Percentiles rank a stretch among this genome's conserved stretches.
Evolutionary conservation across 2,113 vertebrate genomes (phyloP).

Genomic region (Sclerurus mexicanus): DNA sequence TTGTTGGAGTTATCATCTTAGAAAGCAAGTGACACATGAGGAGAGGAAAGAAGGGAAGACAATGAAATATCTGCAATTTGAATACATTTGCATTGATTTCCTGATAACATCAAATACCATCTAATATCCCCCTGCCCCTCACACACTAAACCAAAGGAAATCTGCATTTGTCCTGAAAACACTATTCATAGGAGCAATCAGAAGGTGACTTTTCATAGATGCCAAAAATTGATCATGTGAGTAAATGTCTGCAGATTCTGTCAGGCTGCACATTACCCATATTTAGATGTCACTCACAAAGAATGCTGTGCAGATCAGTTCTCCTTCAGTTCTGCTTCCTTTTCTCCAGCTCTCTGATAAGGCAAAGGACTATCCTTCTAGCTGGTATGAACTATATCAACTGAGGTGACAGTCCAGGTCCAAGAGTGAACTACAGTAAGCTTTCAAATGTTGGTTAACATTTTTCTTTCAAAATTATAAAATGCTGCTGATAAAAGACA

Average conservation of each 20-base stretch:
- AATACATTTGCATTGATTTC: constrained; percentile 24
- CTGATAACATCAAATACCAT: background rate
- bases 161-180: background rate
- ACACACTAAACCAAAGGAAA: background rate
- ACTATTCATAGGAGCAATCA: background rate
- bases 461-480: constrained; percentile 3
- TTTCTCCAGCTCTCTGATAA: background rate
- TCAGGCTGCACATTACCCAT: background rate
- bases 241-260: background rate
- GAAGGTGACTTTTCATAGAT: background rate
- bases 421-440: background rate
- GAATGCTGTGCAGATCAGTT: background rate
- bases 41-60: background rate
- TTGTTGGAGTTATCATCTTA: background rate
- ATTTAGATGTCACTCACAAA: background rate
- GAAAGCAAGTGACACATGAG: background rate
- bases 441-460: background rate
- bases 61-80: background rate
- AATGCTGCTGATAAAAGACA: background rate
- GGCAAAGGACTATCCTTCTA: background rate
- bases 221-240: background rate
- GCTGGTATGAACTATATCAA: background rate
- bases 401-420: background rate
- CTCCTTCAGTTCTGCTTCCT: background rate
- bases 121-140: background rate